These are phyloP conservation scores for Syrphus vitripennis DNA, from an alignment of 2,888 invertebrate species.

Conservation along the genomic window DNA sequence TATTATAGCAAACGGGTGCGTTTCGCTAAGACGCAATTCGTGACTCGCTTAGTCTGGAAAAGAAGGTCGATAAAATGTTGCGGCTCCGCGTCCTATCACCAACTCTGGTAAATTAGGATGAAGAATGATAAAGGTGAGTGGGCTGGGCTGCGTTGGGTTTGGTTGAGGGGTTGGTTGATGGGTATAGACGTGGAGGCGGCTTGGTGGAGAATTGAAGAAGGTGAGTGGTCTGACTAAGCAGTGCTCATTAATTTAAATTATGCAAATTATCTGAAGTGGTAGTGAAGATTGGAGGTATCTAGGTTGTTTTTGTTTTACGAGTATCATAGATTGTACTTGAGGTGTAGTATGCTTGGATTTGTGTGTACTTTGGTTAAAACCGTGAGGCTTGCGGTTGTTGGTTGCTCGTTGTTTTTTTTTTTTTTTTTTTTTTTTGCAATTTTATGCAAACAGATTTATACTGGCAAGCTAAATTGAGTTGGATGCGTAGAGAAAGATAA, in stretches of 20 bases:
- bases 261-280: conserved; percentile 61
- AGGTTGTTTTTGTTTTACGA: conserved; percentile 57
- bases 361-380: conserved; percentile 55
- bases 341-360: conserved; percentile 45
- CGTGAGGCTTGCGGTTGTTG: conserved; percentile 23
- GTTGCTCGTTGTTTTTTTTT: too few species aligned
- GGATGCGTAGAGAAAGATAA: too few species aligned
- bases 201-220: background rate
- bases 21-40: conserved; percentile 12
- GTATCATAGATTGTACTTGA: conserved; percentile 23
- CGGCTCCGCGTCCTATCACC: conserved; percentile 4
- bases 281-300: conserved; percentile 46
- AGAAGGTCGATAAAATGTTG: conserved; percentile 35
- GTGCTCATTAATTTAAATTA: conserved; percentile 67
- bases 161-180: background rate
- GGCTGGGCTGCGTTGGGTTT: too few species aligned
- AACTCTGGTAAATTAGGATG: background rate
- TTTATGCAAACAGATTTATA: background rate
- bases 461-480: background rate
- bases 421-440: background rate
- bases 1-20: background rate
- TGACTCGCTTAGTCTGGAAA: background rate
- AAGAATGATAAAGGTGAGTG: background rate
- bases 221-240: conserved; percentile 54
- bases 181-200: background rate